Base-by-base conservation (phyloP, 2,797 vertebrate genomes). In the Typhlichthys subterraneus region DNA sequence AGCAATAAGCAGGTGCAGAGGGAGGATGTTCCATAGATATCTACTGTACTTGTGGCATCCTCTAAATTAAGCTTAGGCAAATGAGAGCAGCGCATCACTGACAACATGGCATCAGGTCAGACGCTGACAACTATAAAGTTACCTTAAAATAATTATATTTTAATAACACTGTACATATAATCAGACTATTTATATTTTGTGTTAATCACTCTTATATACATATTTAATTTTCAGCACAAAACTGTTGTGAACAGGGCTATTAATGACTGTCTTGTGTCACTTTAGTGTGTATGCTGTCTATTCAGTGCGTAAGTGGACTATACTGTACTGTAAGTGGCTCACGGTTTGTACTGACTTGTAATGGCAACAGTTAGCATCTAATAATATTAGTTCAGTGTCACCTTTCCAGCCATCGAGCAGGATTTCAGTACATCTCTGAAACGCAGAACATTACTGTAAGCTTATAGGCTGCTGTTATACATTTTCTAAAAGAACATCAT, bases 161-260 rank as follows among this genome's bases (percentile, higher is more conserved):
- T 61, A 60, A 81, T 81, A 79, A 72, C 81, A 60, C 75, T 84
- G 65, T 78, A 87, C 70, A 86, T 81, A 50, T 50, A 77, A 59
- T 80, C 67, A 76, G 45, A 85, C 63, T 55, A 67, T 65, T 70
- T 82, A 33, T 23, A 60, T 80, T 59, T 61, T 63, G 49, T 49
- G 42, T 72, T 80, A 74, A 82, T 85, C 77, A 67, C 74, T 87
- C 85, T 86, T 89, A 88, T 87, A 50, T 86, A 88, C 85, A 89
- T 63, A n/a, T 65, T 67, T 81, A 72, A 82, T 69, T 65, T 67
- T 81, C 75, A 82, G 70, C 53, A 76, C 73, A 60, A 14, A 42
- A 38, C 13, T 11, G n/a, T 33, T 19, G 19, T 19, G 19, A 19
- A 23, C 19, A n/a, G 62, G 57, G 61, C 57, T 29, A 6, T 10